phyloP scores from a whole-genome alignment of 2,888 invertebrate species.

The Gari tellinella region DNA sequence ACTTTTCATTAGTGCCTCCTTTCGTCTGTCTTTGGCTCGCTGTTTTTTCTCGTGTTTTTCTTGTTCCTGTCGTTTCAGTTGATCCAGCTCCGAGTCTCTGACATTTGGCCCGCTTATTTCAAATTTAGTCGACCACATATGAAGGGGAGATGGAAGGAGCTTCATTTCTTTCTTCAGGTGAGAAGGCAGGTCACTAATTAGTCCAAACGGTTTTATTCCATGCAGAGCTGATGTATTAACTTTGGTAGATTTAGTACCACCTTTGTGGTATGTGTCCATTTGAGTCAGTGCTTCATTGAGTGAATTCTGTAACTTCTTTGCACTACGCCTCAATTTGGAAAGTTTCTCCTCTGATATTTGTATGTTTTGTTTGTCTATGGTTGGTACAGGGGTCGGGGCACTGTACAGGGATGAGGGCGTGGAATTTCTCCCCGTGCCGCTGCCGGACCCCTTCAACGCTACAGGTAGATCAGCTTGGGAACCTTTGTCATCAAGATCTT shows the following conservation, averaged over 20 bases:
- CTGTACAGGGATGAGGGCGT: slow-evolving; percentile 56
- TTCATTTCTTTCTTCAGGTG: slow-evolving; percentile 58
- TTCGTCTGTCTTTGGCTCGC: slow-evolving; percentile 46
- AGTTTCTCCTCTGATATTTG: slow-evolving; percentile 76
- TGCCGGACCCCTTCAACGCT: slow-evolving; percentile 1
- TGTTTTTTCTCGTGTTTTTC: slow-evolving; percentile 45
- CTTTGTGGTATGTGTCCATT: slow-evolving; percentile 71
- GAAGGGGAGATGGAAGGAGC: slow-evolving; percentile 59
- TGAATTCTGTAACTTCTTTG: slow-evolving; percentile 74
- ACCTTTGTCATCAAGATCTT: slow-evolving; percentile 38
- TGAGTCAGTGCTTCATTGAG: slow-evolving; percentile 73
- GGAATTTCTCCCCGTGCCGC: slow-evolving; percentile 20
- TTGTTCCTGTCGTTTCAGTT: slow-evolving; percentile 33
- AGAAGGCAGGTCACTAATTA: slow-evolving; percentile 46
- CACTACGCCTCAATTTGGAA: slow-evolving; percentile 68
- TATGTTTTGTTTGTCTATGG: slow-evolving; percentile 55
- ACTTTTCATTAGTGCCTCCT: slow-evolving; percentile 33
- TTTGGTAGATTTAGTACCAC: slow-evolving; percentile 20
- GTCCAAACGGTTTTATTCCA: slow-evolving; percentile 38
- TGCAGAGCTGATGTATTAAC: slow-evolving; percentile 33
- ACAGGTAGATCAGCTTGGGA: slow-evolving; percentile 30
- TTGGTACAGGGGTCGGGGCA: slow-evolving; percentile 52
- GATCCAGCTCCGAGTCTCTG: slow-evolving; percentile 40
- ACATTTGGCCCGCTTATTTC: slow-evolving; percentile 47
- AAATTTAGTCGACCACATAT: slow-evolving; percentile 60